Conservation (phyloP, 1,140 invertebrate genomes). For the Coelopa frigida region DNA sequence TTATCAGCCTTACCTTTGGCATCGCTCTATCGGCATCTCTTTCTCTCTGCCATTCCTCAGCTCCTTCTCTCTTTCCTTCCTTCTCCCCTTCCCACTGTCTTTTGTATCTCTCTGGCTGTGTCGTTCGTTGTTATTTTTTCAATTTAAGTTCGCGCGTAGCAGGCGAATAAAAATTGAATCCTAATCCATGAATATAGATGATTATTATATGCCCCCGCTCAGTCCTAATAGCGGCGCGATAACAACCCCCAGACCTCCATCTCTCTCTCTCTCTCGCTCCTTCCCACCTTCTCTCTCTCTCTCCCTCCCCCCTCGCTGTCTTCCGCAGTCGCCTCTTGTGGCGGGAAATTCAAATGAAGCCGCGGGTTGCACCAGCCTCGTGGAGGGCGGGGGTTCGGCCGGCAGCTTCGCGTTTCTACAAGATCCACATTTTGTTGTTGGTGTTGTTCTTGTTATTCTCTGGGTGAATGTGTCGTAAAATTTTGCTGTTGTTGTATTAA, state of each 20-base stretch:
- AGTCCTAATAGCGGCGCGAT: background rate
- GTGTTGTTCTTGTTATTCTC: slow-evolving; percentile 5
- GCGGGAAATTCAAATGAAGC: no score
- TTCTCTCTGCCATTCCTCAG: background rate
- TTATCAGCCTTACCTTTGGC: slow-evolving; percentile 10
- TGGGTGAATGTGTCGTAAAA: slow-evolving; percentile 11
- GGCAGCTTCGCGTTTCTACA: no score
- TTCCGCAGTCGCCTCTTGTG: no score
- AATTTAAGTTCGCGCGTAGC: slow-evolving; percentile 38
- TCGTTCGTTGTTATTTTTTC: slow-evolving; percentile 36
- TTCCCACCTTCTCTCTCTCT: no score
- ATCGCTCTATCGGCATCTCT: background rate
- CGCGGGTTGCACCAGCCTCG: no score
- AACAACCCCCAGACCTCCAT: no score
- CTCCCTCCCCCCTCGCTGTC: no score
- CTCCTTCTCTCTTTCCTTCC: slow-evolving; percentile 4
- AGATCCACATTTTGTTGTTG: slow-evolving; percentile 1
- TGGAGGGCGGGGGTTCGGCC: no score
- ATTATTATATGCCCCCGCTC: slow-evolving; percentile 33
- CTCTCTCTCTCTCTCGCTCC: no score
- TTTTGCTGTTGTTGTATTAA: slow-evolving; percentile 13
- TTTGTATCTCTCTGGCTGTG: slow-evolving; percentile 11
- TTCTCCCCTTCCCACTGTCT: slow-evolving; percentile 6
- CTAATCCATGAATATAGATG: slow-evolving; percentile 46
- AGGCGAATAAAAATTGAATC: slow-evolving; percentile 44